Evolutionary conservation across 2,113 vertebrate genomes (phyloP).

Genomic region (Chelonoidis abingdonii): DNA sequence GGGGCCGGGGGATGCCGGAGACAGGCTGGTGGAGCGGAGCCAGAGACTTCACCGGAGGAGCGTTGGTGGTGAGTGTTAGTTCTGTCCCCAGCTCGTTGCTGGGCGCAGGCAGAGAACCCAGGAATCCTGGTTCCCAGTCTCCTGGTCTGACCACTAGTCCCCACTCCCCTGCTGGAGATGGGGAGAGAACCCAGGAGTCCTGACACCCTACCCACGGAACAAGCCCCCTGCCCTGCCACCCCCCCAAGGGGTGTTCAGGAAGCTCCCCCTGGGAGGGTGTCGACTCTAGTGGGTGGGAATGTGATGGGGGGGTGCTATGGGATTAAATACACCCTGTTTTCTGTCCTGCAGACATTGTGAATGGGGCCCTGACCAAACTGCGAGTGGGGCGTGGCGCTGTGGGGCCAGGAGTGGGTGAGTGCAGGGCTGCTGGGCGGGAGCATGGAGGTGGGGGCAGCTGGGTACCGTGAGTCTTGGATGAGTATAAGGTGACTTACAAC

Average conservation of each 20-base stretch:
- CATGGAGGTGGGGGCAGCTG: background rate
- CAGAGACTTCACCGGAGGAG: background rate
- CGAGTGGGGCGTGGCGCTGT: background rate
- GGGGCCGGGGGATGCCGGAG: background rate
- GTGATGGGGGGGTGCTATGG: too few relatives aligned
- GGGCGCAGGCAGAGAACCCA: background rate
- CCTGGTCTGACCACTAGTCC: background rate
- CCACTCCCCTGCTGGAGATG: too few relatives aligned
- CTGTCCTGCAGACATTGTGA: conserved; percentile 16
- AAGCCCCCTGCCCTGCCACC: background rate
- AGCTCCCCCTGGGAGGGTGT: background rate
- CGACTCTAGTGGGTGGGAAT: too few relatives aligned
- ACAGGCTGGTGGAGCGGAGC: background rate
- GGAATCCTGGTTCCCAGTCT: background rate
- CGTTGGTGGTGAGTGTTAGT: background rate
- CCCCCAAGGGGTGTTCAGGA: too few relatives aligned
- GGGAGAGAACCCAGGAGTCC: background rate
- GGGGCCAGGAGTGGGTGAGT: background rate
- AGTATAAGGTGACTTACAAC: too few relatives aligned
- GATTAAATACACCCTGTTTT: background rate
- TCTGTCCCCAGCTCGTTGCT: too few relatives aligned
- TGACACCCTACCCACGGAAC: background rate
- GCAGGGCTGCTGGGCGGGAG: background rate
- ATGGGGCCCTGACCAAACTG: conserved; percentile 36
- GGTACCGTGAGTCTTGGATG: background rate